A percentile compares a stretch with the other conserved stretches of the same genome.
Evolutionary conservation across 2,113 vertebrate genomes (phyloP).

Genomic region (Hippoglossus stenolepis): DNA sequence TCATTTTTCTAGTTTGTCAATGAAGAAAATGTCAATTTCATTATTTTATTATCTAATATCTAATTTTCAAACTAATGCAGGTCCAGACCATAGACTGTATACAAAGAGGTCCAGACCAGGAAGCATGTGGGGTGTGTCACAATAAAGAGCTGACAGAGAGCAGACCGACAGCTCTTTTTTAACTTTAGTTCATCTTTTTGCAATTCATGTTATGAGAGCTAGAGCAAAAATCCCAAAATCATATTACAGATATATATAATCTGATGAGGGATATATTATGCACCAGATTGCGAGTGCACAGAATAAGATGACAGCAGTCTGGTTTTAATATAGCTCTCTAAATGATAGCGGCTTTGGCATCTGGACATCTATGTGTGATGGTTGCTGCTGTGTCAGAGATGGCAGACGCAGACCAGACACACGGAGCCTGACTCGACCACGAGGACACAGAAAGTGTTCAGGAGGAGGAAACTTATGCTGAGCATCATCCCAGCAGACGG

Average conservation of each 20-base stretch:
- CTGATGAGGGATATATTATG: neutral
- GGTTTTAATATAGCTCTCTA: slow-evolving; percentile 12
- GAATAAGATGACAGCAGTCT: slow-evolving; percentile 15
- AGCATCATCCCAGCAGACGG: slow-evolving; percentile 16
- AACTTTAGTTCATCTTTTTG: neutral
- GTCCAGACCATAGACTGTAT: neutral
- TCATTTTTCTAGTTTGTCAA: neutral
- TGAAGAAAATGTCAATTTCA: slow-evolving; percentile 8
- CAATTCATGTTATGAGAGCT: neutral
- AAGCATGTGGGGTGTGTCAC: neutral
- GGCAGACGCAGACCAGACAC: slow-evolving; percentile 44
- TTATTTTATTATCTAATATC: neutral
- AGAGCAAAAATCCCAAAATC: neutral
- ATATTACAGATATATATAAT: neutral
- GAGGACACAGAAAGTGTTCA: slow-evolving; percentile 14
- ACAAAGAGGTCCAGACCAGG: neutral
- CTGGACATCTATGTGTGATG: slow-evolving; percentile 30
- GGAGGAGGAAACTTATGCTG: slow-evolving; percentile 12
- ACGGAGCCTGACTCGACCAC: slow-evolving; percentile 9
- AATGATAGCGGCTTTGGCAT: slow-evolving; percentile 20
- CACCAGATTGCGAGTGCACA: neutral
- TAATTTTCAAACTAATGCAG: neutral
- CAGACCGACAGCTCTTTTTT: neutral
- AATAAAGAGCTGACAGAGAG: neutral
- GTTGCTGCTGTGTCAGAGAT: slow-evolving; percentile 32